Evolutionary conservation across 1,140 invertebrate species (phyloP), one percentile per base, ranked within the genome.

Genomic region (Drosophila takahashii): DNA sequence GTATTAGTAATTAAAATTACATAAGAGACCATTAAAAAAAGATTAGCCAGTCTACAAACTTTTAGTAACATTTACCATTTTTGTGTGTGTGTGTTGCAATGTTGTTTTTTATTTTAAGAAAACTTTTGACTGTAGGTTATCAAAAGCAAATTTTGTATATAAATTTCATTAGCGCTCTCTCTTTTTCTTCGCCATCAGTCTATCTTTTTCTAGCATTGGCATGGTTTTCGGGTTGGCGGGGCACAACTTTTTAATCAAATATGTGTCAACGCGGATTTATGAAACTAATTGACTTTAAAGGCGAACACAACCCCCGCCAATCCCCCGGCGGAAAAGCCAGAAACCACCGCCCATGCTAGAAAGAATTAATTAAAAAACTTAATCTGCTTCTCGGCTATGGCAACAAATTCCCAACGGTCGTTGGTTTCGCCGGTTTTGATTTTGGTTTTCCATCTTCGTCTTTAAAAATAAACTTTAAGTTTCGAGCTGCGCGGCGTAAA

Each of bases 351-450:
- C 52, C 48, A 64, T 53, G 42, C 67, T 50, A 54, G 51, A 48
- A 74, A 58, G 73, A 86, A 86, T 85, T 85, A 85, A 85, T 85
- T 85, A 86, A 85, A 86, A 85, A 81, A 86, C 81, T 86, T 85
- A 81, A 85, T 86, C 81, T 75, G 69, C 78, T 47, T 47, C 66
- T 71, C 59, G 77, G 77, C 78, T 74, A 60, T 52, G 54, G 53
- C 39, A 72, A 69, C 65, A 58, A 59, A 50, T 51, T 70, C 48
- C 47, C 41, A 39, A 34, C 53, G 39, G 29, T 45, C 22, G 37
- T 36, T 27, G 56, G 34, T 50, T 48, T 69, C 26, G 37, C 36
- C 54, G 62, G 65, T 69, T 66, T 54, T 67, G 41, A 47, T 56
- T 70, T 70, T 36, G 16, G 26, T 29, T 54, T 54, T 37, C 32